Conservation (phyloP, 1,140 invertebrate genomes). For the Saccostrea glomerata region DNA sequence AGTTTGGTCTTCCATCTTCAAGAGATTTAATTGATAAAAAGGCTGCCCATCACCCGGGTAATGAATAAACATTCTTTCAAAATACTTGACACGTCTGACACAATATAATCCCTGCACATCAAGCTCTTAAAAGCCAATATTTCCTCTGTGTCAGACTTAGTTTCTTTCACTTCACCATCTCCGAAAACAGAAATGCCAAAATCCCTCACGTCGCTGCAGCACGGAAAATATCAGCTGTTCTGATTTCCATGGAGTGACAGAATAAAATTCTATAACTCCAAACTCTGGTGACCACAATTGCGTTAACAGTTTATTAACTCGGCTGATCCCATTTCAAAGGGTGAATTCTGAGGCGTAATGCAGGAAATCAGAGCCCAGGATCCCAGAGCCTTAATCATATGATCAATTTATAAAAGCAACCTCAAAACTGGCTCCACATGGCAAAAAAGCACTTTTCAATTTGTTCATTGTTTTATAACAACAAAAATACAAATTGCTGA, state of each 20-base stretch:
- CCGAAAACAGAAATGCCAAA: background rate
- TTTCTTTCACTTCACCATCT: background rate
- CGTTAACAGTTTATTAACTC: constrained; percentile 26
- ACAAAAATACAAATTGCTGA: constrained; percentile 21
- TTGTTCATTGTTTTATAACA: background rate
- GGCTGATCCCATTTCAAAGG: background rate
- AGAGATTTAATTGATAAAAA: background rate
- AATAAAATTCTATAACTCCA: constrained; percentile 24
- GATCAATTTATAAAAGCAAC: background rate
- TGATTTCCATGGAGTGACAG: background rate
- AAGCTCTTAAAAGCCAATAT: background rate
- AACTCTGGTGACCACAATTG: constrained; percentile 5
- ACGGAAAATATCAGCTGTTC: constrained; percentile 23
- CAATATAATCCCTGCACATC: constrained; percentile 14
- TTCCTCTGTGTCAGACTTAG: background rate
- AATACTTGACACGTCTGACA: background rate
- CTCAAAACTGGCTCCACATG: background rate
- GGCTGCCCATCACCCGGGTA: background rate
- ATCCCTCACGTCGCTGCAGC: background rate
- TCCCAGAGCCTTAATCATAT: too few relatives aligned
- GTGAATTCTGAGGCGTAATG: background rate
- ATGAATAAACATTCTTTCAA: constrained; percentile 15
- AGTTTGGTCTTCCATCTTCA: background rate
- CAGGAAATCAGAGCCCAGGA: background rate
- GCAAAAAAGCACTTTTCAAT: background rate